Base-by-base conservation (phyloP, 2,888 invertebrate genomes). In the Anthrax anthrax region DNA sequence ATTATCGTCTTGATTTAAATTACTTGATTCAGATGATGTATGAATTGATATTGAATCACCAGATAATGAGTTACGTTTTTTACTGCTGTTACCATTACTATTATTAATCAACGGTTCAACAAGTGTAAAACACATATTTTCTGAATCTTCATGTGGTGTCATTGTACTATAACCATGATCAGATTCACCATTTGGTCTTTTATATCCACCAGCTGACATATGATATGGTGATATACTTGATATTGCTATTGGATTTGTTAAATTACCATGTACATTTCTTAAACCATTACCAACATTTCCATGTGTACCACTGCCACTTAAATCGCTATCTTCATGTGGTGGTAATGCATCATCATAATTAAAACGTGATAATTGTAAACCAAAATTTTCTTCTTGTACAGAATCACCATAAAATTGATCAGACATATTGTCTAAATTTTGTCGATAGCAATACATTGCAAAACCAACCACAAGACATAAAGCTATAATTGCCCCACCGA, bases 161-260 rank as follows among this genome's bases (percentile, higher is more conserved):
- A 90, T 90, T 0, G 90, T 90, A 4, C 89, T 90, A 67, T 94
- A 94, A 2, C 94, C 94, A 61, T 92, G 90, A 70, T 94, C 94
- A n/a, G 88, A 90, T 51, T 67, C 67, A 16, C 66, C 67, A 52
- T 67, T 67, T 4, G 85, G 79, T 29, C 87, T 75, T 37, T 84
- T 72, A 62, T 88, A 89, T 46, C 65, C 64, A 5, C 64, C 64
- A 1, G 86, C 84, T 39, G 86, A 81, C 50, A 90, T 83, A 51
- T 87, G 80, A 63, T 92, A 92, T 0, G 92, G 91, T 3, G 89
- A 90, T 54, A 90, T 80, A 44, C 66, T 65, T 3, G 63, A 59
- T 6, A 81, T 80, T 17, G 81, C 79, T 42, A 81, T 77, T 52
- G 79, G 75, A 57, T 73, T 72, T 63, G 83, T 59, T 47, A 83